Base-by-base conservation (phyloP, 2,797 vertebrate species). In the Danio kyathit region DNA sequence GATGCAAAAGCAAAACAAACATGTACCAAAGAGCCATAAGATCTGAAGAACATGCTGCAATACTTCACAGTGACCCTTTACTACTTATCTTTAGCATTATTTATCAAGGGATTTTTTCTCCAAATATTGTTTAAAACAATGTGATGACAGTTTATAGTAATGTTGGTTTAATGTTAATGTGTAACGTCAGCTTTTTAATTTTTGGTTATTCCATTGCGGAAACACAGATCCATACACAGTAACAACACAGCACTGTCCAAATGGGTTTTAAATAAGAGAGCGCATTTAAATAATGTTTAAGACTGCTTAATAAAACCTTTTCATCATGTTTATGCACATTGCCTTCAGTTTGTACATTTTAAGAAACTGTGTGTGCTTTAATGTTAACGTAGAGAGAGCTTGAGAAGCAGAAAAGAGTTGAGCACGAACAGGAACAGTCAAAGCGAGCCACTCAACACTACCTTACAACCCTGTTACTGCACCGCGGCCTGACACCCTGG, bases 401-500 rank as follows among this genome's bases (percentile, higher is more conserved):
- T 84, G 95, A 97, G 86, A 97, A 93, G 83, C 95, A 95, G 89
- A 92, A 29, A 87, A 92, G 92, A 85, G 83, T 90, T 72, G 92
- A 94, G 86, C 92, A 86, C 84, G 93, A 93, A 14, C 92, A 91
- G 84, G 91, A 96, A 86, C 89, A 95, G 40, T 88, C 91, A 79
- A 90, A 87, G 83, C 77, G 88, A 84, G 97, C 96, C 79, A 82
- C 63, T 83, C 92, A 93, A 21, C 96, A 99, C 87, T 93, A 96
- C 87, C 83, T 90, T 82, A 93, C 77, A 16, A 86, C 87, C 40
- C 84, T 97, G 84, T 89, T 98, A 84, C 92, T 88, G 75, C 89
- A 82, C 11, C 86, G 89, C 83, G 97, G 97, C 69, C 89, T 98
- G 77, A 88, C 88, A 1, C 97, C 97, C 66, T 99, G 97, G 97